phyloP scores from a whole-genome alignment of 2,888 invertebrate genomes.

The Imbricaverruca yamaguchii region DNA sequence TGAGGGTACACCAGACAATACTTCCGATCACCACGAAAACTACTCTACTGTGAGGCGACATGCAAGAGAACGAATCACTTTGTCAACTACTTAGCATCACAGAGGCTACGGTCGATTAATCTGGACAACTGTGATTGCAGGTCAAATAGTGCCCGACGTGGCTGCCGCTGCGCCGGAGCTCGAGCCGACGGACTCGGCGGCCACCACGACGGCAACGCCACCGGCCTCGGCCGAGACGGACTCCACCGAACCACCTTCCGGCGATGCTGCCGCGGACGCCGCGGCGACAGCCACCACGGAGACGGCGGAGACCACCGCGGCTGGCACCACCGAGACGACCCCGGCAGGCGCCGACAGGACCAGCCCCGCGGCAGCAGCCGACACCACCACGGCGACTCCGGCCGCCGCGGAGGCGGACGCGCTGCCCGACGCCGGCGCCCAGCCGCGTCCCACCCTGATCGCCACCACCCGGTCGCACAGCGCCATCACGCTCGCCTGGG shows the following conservation, averaged over 20 bases:
- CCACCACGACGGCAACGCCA: no score
- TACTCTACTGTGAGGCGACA: no score
- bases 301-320: neutral
- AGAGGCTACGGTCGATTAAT: no score
- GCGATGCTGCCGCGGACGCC: neutral
- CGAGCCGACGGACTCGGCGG: no score
- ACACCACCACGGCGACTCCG: neutral
- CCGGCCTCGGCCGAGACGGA: no score
- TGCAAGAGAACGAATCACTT: no score
- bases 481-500: slow-evolving; percentile 38
- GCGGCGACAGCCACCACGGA: neutral
- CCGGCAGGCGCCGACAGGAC: neutral
- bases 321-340: neutral
- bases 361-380: neutral
- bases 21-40: no score
- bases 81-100: no score
- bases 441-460: slow-evolving; percentile 35
- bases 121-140: neutral
- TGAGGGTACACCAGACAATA: no score
- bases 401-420: neutral
- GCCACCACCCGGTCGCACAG: slow-evolving; percentile 36
- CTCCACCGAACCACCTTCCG: no score
- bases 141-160: neutral
- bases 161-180: neutral
- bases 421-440: neutral